Conservation (phyloP, 2,888 invertebrate genomes). For the Xylocampa areola region DNA sequence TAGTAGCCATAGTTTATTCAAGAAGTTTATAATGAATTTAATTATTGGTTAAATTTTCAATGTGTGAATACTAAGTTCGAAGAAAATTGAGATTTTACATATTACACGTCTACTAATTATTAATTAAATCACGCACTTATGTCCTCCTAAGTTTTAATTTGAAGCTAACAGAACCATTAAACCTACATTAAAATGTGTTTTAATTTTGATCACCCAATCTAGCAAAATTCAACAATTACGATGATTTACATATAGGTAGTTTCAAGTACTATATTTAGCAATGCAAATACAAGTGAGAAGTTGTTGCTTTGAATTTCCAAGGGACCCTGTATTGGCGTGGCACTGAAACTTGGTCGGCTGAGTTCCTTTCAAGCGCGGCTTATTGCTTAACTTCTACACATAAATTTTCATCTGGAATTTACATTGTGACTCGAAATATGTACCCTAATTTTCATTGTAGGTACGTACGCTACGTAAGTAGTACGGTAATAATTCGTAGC, state of each 20-base stretch:
- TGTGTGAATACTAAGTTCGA: neutral
- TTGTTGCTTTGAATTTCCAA: conserved; percentile 51
- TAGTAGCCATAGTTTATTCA: conserved; percentile 5
- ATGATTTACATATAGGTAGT: conserved; percentile 35
- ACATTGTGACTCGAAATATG: conserved; percentile 55
- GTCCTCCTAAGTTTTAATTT: neutral
- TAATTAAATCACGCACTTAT: neutral
- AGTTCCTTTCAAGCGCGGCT: conserved; percentile 60
- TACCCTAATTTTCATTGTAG: conserved; percentile 37
- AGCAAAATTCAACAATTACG: conserved; percentile 8
- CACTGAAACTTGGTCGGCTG: conserved; percentile 51
- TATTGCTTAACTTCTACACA: conserved; percentile 66
- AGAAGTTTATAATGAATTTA: conserved; percentile 24
- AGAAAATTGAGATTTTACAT: neutral
- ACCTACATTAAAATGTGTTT: neutral
- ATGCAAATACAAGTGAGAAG: conserved; percentile 52
- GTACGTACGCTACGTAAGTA: conserved; percentile 26
- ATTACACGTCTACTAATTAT: too few relatives aligned
- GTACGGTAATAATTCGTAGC: conserved; percentile 25
- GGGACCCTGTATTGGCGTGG: conserved; percentile 47
- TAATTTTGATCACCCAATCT: too few relatives aligned
- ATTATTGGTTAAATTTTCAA: conserved; percentile 17
- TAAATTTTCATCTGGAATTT: conserved; percentile 67
- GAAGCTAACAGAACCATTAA: neutral
- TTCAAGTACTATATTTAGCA: conserved; percentile 45